phyloP scores from a whole-genome alignment of 2,797 vertebrate genomes.

The Monodelphis domestica region DNA sequence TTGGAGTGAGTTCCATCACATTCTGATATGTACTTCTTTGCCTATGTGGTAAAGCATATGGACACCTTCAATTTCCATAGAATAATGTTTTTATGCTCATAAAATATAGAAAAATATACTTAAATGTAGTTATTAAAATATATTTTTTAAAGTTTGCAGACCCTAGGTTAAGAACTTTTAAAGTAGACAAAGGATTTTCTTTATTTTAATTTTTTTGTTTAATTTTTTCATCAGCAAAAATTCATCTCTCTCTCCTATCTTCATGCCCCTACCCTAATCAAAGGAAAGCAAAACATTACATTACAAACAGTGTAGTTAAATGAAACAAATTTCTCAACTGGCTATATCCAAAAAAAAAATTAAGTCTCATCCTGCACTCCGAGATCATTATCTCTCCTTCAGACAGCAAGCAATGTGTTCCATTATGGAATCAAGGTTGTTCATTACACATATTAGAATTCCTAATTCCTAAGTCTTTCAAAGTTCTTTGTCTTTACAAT shows the following conservation, averaged over 20 bases:
- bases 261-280: not conserved
- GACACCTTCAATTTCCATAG: not conserved
- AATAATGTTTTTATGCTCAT: not conserved
- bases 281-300: not conserved
- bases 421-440: not conserved
- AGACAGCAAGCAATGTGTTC: not conserved
- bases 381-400: not conserved
- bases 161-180: not conserved
- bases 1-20: not conserved
- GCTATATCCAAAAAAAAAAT: not conserved
- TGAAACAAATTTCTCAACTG: not conserved
- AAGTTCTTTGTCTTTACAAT: too few relatives aligned
- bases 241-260: not conserved
- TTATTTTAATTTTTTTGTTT: not conserved
- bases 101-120: not conserved
- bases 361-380: not conserved
- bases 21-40: not conserved
- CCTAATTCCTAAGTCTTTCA: too few relatives aligned
- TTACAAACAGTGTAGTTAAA: not conserved
- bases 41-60: not conserved
- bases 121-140: not conserved
- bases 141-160: not conserved
- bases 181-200: not conserved
- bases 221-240: not conserved
- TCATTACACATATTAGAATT: not conserved